Evolutionary conservation across 2,113 vertebrate species (phyloP).

Genomic region (Pithys albifrons): DNA sequence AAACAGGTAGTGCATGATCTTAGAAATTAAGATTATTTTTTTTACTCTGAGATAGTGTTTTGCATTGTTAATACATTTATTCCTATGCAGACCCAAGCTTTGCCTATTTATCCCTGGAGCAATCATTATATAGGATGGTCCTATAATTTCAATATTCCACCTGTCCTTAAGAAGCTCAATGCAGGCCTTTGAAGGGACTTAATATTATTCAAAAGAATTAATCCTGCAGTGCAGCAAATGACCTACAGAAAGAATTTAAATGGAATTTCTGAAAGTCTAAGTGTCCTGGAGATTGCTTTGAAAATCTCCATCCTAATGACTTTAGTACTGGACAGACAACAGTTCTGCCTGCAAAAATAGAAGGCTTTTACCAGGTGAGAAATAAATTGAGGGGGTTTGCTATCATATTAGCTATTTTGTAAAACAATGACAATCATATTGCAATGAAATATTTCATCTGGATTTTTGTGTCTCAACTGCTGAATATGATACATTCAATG

Average conservation of each 20-base stretch:
- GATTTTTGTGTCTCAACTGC: neutral
- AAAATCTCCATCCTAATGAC: neutral
- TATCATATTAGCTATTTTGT: neutral
- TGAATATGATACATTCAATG: neutral
- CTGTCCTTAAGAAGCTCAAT: neutral
- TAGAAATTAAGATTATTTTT: neutral
- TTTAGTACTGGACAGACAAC: neutral
- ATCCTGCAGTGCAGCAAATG: neutral
- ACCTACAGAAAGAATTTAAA: neutral
- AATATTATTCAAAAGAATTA: constrained; percentile 18
- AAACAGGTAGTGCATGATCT: neutral
- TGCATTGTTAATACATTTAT: constrained; percentile 16
- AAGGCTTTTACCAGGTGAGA: neutral
- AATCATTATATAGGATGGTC: neutral
- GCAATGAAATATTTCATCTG: neutral
- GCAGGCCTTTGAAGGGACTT: neutral
- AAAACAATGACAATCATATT: neutral
- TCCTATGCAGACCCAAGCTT: neutral
- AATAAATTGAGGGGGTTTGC: neutral
- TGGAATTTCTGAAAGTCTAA: neutral
- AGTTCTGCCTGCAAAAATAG: neutral
- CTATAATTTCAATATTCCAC: constrained; percentile 9
- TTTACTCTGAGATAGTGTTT: neutral
- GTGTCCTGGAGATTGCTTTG: neutral
- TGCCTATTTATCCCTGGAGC: neutral